Percentiles rank a stretch among this genome's conserved stretches.
Conservation (phyloP, 1,140 invertebrate genomes). For the Pantala flavescens region DNA sequence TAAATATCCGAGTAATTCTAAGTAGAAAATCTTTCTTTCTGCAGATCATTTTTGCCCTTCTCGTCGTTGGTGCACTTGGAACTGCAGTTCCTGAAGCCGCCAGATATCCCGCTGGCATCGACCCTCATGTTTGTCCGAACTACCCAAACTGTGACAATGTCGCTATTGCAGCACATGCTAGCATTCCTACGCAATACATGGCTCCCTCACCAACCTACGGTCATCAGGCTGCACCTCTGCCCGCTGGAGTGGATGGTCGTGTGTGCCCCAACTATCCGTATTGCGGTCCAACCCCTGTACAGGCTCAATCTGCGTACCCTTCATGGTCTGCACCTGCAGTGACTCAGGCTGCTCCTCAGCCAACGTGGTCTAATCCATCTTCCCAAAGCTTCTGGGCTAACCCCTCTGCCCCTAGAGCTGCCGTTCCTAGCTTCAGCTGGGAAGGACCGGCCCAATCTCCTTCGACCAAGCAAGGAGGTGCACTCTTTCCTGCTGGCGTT, state of each 20-base stretch:
- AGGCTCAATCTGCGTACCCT: not conserved
- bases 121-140: conserved; percentile 20
- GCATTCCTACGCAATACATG: not conserved
- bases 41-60: not conserved
- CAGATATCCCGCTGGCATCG: conserved; percentile 21
- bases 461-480: not conserved
- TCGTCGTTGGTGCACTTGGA: conserved; percentile 18
- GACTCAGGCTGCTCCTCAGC: not conserved
- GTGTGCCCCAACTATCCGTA: conserved; percentile 23
- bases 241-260: conserved; percentile 20
- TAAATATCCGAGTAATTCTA: too few species aligned
- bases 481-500: conserved; percentile 28
- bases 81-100: conserved; percentile 32
- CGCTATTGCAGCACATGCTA: not conserved
- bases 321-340: not conserved
- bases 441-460: not conserved
- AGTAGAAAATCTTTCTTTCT: too few species aligned
- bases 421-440: not conserved
- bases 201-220: not conserved
- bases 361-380: not conserved
- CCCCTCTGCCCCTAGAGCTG: too few species aligned
- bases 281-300: conserved; percentile 1
- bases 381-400: too few species aligned
- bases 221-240: conserved; percentile 27
- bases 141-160: conserved; percentile 23